Conservation (phyloP, 2,113 vertebrate genomes). For the Melierax canorus region DNA sequence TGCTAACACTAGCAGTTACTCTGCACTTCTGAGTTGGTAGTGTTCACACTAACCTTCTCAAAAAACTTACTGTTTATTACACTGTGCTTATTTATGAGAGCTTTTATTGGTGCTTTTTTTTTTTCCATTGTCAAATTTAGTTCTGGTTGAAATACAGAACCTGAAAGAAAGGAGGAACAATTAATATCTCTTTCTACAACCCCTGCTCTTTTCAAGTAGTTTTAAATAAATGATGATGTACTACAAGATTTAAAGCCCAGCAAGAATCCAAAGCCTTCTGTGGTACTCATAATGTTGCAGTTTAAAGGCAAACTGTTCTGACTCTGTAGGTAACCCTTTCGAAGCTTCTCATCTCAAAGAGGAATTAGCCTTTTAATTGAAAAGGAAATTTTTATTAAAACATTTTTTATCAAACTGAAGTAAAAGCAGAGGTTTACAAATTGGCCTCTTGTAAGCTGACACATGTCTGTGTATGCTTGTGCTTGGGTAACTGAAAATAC, state of each 20-base stretch:
- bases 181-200: neutral
- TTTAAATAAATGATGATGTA: neutral
- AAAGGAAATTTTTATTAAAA: neutral
- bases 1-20: neutral
- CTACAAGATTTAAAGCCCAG: slow-evolving; percentile 14
- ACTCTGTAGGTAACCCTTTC: neutral
- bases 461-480: neutral
- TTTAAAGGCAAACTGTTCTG: slow-evolving; percentile 33
- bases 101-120: neutral
- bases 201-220: neutral
- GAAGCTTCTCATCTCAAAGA: slow-evolving; percentile 6
- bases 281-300: neutral
- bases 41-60: neutral
- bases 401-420: neutral
- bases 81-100: neutral
- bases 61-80: neutral
- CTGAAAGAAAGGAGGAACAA: neutral
- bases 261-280: neutral
- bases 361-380: slow-evolving; percentile 14
- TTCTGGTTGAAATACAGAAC: neutral
- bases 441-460: neutral
- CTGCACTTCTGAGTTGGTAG: neutral
- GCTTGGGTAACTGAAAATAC: neutral
- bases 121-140: neutral
- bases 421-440: neutral